A percentile compares a stretch with the other conserved stretches of the same genome.
Evolutionary conservation across 2,888 invertebrate species (phyloP).

Genomic region (Dugesia japonica): DNA sequence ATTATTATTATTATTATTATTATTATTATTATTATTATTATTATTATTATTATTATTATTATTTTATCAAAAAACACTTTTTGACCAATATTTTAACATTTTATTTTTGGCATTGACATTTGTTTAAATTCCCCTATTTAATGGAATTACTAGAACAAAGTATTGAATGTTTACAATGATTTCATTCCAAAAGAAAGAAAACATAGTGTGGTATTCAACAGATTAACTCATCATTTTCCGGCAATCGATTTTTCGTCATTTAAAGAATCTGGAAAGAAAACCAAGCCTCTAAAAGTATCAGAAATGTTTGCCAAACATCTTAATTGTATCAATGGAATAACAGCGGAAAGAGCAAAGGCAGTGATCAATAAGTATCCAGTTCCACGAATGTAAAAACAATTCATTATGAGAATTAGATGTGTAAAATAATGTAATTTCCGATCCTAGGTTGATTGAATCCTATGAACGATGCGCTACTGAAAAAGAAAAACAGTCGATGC

Average conservation of each 20-base stretch:
- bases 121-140: no score
- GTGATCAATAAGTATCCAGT: neutral
- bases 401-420: no score
- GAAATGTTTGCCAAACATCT: conserved; percentile 33
- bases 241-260: neutral
- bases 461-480: no score
- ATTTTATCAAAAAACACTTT: no score
- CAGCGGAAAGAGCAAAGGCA: conserved; percentile 24
- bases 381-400: neutral
- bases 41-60: no score
- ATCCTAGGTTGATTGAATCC: no score
- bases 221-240: neutral
- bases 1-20: no score
- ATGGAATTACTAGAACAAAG: neutral
- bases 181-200: neutral
- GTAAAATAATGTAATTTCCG: no score
- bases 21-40: no score
- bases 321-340: conserved; percentile 16
- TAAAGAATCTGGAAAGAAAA: neutral
- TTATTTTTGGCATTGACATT: no score
- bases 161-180: neutral
- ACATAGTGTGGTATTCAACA: neutral
- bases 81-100: no score
- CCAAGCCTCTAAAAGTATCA: neutral
- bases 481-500: no score